Percentiles rank a stretch among this genome's conserved stretches.
Conservation (phyloP, 2,113 vertebrate genomes). For the Hiodon alosoides region DNA sequence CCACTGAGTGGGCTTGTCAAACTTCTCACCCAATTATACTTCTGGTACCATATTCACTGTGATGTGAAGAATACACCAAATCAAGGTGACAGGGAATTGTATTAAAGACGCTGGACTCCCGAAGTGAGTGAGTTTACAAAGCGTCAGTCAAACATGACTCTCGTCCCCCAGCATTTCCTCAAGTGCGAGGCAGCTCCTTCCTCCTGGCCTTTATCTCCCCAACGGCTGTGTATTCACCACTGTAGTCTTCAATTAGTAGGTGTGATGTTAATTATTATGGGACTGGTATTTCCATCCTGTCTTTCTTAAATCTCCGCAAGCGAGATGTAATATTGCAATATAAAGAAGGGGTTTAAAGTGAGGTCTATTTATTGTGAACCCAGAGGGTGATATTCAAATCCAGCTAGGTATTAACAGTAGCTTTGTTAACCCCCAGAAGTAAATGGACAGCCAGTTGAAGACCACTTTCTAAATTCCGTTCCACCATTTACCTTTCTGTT, state of each 20-base stretch:
- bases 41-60: conserved; percentile 49
- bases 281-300: conserved; percentile 36
- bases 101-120: conserved; percentile 33
- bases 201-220: conserved; percentile 30
- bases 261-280: conserved; percentile 56
- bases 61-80: conserved; percentile 33
- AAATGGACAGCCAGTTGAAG: neutral
- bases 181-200: conserved; percentile 39
- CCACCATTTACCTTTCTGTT: conserved; percentile 18
- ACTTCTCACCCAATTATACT: conserved; percentile 36
- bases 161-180: conserved; percentile 42
- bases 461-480: neutral
- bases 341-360: neutral
- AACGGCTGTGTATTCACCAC: conserved; percentile 53
- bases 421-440: neutral
- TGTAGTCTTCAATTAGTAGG: conserved; percentile 57
- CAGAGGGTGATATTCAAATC: neutral
- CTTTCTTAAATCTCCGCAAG: neutral
- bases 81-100: conserved; percentile 5
- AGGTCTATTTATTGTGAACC: neutral
- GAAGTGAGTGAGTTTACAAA: conserved; percentile 23
- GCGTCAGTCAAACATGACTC: conserved; percentile 23
- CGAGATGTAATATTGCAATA: neutral
- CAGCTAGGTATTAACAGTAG: neutral
- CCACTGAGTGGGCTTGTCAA: conserved; percentile 14